Evolutionary conservation across 2,888 invertebrate species (phyloP).

Genomic region (Dione vanillae): DNA sequence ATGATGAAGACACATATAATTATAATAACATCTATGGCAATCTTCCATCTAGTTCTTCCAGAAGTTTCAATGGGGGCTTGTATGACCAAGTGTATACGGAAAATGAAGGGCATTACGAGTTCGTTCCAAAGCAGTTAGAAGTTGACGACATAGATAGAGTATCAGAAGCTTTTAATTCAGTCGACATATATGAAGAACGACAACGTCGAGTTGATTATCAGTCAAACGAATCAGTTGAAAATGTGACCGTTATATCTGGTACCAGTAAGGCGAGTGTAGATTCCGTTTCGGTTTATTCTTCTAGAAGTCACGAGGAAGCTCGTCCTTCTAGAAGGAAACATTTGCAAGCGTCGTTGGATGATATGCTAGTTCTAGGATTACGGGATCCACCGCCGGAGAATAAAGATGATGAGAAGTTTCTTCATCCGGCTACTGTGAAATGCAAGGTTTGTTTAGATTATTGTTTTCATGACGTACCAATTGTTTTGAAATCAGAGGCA

Average conservation of each 20-base stretch:
- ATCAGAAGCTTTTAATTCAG: conserved; percentile 71
- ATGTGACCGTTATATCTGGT: conserved; percentile 79
- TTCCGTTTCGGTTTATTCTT: conserved; percentile 84
- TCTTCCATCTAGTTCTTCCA: conserved; percentile 64
- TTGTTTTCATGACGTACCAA: background rate
- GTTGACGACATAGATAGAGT: conserved; percentile 68
- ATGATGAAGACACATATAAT: conserved; percentile 79
- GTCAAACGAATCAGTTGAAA: conserved; percentile 81
- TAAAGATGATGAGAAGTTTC: conserved; percentile 73
- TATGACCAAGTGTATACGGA: conserved; percentile 79
- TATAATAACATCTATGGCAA: conserved; percentile 75
- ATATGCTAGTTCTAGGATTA: conserved; percentile 82
- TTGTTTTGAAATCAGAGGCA: too few species aligned
- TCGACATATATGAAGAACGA: conserved; percentile 75
- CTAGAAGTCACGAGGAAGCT: conserved; percentile 83
- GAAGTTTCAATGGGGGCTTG: conserved; percentile 65
- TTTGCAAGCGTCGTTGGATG: conserved; percentile 83
- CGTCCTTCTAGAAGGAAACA: conserved; percentile 64
- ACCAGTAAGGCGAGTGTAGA: conserved; percentile 76
- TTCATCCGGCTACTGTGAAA: conserved; percentile 74
- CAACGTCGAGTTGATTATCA: conserved; percentile 64
- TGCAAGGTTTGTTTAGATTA: conserved; percentile 63
- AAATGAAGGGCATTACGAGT: conserved; percentile 75
- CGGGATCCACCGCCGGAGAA: conserved; percentile 57
- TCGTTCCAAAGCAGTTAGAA: conserved; percentile 63